Evolutionary conservation across 2,797 vertebrate genomes (phyloP), one percentile per base, ranked within the genome.

Genomic region (Scleropages formosus): DNA sequence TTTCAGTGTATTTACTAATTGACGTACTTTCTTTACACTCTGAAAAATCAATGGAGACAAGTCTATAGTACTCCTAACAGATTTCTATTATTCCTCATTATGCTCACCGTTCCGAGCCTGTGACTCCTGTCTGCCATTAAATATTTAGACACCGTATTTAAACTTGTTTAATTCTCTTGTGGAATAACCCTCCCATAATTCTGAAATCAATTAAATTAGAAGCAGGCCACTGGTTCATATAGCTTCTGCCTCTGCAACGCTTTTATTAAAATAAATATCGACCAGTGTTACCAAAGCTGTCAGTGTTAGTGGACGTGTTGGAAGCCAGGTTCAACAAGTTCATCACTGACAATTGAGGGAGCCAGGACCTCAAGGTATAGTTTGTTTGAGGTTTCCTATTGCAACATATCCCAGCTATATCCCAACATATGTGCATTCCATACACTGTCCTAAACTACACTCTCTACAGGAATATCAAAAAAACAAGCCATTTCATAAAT

Each of bases 41-140:
- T 47, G 51, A 77, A 84, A 75, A 84, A 89, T 91, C 89, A 84
- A 86, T 88, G 60, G 58, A 59, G 78, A 80, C 82, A 81, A 77
- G 84, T 58, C 80, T 49, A 62, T 75, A 16, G 49, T 69, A 56
- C 22, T 60, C 79, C 80, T 72, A 84, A 85, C 86, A 81, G 88
- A 90, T 89, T 81, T 69, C 82, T 87, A 87, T 90, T 86, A 82
- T 84, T 89, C 82, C 83, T 87, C 85, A 84, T 90, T 88, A 87
- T 72, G 47, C 74, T 77, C 79, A 79, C 82, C 80, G 58, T 73
- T 78, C 76, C 73, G 72, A 78, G 60, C 62, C 76, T 31, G 84
- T 85, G 85, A 86, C 85, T 83, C 78, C 77, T 75, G 73, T 72
- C 73, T 66, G 82, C 80, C 75, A 80, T 84, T 84, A 77, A 89